These are phyloP conservation scores for Drosophila quadrilineata DNA, from an alignment of 1,140 invertebrate species.

Conservation along the genomic window DNA sequence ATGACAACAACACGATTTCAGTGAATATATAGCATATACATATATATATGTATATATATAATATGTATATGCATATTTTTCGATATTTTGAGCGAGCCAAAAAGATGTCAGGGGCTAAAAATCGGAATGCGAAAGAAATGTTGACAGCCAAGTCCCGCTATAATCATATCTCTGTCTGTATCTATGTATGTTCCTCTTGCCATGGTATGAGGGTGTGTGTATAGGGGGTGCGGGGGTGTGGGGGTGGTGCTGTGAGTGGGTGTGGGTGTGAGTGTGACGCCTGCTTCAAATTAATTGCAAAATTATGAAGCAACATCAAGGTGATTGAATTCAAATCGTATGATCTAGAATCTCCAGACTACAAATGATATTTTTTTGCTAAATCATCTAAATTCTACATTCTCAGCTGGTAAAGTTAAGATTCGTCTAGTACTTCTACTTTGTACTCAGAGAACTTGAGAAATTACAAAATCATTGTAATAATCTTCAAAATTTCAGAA, in stretches of 20 bases:
- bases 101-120: slow-evolving; percentile 48
- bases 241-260: background rate
- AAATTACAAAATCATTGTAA: no score
- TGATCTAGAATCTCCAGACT: background rate
- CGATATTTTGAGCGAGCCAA: slow-evolving; percentile 37
- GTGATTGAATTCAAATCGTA: slow-evolving; percentile 13
- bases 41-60: no score
- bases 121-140: slow-evolving; percentile 45
- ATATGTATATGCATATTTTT: no score
- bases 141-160: slow-evolving; percentile 41
- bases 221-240: background rate
- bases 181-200: background rate
- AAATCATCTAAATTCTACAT: background rate
- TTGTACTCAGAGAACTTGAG: no score
- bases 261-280: slow-evolving; percentile 8
- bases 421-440: no score
- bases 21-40: slow-evolving; percentile 4
- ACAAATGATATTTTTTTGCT: background rate
- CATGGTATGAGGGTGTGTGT: background rate
- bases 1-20: slow-evolving; percentile 6
- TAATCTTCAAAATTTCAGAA: no score
- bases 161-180: background rate
- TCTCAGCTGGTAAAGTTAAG: no score
- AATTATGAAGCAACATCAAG: slow-evolving; percentile 17
- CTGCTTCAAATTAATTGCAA: background rate